A percentile compares a stretch with the other conserved stretches of the same genome.
phyloP scores from a whole-genome alignment of 2,888 invertebrate genomes.

The Venusia cambrica region DNA sequence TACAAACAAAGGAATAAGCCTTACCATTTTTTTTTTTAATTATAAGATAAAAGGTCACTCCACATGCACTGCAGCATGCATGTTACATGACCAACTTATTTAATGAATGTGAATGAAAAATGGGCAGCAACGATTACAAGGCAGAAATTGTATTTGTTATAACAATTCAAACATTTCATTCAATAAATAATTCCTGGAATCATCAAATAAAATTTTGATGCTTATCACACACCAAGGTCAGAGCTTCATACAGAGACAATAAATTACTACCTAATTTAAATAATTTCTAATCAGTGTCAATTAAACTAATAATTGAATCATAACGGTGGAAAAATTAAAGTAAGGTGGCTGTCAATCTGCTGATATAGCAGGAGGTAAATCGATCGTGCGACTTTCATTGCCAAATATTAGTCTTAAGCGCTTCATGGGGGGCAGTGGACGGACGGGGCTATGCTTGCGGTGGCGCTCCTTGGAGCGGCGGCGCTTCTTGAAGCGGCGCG shows the following conservation, averaged over 20 bases:
- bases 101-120: slow-evolving; percentile 16
- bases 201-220: slow-evolving; percentile 61
- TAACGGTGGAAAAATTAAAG: slow-evolving; percentile 75
- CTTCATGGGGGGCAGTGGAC: slow-evolving; percentile 88
- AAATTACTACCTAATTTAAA: slow-evolving; percentile 67
- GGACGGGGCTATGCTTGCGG: slow-evolving; percentile 76
- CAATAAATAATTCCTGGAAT: slow-evolving; percentile 65
- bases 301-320: slow-evolving; percentile 78
- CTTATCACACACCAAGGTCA: slow-evolving; percentile 65
- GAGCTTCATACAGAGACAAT: slow-evolving; percentile 67
- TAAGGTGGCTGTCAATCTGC: slow-evolving; percentile 78
- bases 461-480: slow-evolving; percentile 73
- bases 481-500: slow-evolving; percentile 79
- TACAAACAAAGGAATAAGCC: slow-evolving; percentile 15
- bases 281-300: slow-evolving; percentile 75
- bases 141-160: slow-evolving; percentile 9
- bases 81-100: slow-evolving; percentile 20
- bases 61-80: slow-evolving; percentile 13
- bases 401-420: slow-evolving; percentile 93
- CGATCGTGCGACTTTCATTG: slow-evolving; percentile 93
- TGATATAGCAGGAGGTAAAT: slow-evolving; percentile 88
- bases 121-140: slow-evolving; percentile 8
- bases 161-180: slow-evolving; percentile 40
- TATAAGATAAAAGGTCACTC: slow-evolving; percentile 17
- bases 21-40: slow-evolving; percentile 15